Base-by-base conservation (phyloP, 2,113 vertebrate genomes). In the Cottus gobio region DNA sequence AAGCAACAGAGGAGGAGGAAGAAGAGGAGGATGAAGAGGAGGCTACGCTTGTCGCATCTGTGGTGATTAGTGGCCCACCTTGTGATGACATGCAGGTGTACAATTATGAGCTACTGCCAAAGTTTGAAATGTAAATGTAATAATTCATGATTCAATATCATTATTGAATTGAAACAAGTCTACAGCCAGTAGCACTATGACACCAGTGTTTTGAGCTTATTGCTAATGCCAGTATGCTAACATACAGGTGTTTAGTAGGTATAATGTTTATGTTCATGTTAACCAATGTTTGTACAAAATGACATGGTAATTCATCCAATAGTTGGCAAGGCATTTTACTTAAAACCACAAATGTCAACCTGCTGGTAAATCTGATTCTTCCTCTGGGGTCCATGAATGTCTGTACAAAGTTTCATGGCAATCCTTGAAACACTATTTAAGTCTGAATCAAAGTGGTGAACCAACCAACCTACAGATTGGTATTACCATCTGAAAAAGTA, bases 1-100 rank as follows among this genome's bases (percentile, higher is more conserved):
- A 57, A 28, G 63, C 18, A 65, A 28, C 4, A 65, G 26, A 62
- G 22, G 37, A 69, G 12, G 36, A 72, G 48, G 39, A 67, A 34
- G 52, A 18, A 15, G 64, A 48, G 16, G 37, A 69, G 12, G 36
- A 75, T 48, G 39, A 67, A 39, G 54, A 18, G n/a, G 64, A 48
- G 46, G 46, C 20, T 48, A 48, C 46, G 5, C 44, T 24, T 24
- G 50, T 1, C 26, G 52, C 52, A 26, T 56, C 3, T 57, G 24
- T 15, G 54, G 54, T 28, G 54, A 57, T 28, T 28, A 57, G 54
- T 56, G 48, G 48, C n/a, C 48, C 18, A 50, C 5, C 39, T 42
- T 20, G 24, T 44, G 34, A 63, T 68, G 65, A 57, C 67, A 82
- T 44, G 75, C 73, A 85, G 60, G 73, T 85, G 18, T 24, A 34